These are phyloP conservation scores for Zaprionus tsacasi DNA, from an alignment of 1,140 invertebrate species.

Conservation along the genomic window DNA sequence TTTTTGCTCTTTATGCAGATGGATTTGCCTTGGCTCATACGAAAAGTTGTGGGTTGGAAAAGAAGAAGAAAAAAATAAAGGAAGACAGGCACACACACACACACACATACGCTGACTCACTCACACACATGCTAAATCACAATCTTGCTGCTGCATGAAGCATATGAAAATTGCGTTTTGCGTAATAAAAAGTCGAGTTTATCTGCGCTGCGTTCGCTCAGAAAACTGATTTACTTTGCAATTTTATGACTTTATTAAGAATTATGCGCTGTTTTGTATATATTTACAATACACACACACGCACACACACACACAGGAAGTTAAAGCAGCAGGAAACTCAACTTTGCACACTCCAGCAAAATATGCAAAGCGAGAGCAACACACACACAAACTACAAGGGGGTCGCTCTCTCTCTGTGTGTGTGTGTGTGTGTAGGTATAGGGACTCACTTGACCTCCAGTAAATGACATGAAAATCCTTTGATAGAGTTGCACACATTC, in stretches of 20 bases:
- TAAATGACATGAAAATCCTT: conserved; percentile 71
- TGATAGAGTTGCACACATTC: conserved; percentile 66
- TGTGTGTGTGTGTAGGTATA: conserved; percentile 16
- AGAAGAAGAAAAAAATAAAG: conserved; percentile 22
- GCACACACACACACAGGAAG: conserved; percentile 32
- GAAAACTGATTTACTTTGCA: conserved; percentile 73
- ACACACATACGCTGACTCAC: conserved; percentile 15
- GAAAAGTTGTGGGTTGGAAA: conserved; percentile 29
- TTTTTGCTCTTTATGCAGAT: conserved; percentile 64
- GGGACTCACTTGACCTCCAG: conserved; percentile 60
- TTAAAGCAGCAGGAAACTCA: conserved; percentile 49
- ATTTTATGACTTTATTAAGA: conserved; percentile 76
- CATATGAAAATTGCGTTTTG: conserved; percentile 71
- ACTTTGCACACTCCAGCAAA: conserved; percentile 24
- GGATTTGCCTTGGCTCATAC: conserved; percentile 47
- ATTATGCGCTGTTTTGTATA: conserved; percentile 72
- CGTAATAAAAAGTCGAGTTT: conserved; percentile 68
- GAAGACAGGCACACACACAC: conserved; percentile 9
- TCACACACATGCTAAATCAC: conserved; percentile 55
- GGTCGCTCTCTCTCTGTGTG: background rate
- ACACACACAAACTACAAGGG: conserved; percentile 30
- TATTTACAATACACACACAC: conserved; percentile 59
- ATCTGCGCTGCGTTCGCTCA: conserved; percentile 56
- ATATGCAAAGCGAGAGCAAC: conserved; percentile 30
- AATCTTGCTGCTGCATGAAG: conserved; percentile 47